Conservation (phyloP, 37 sponge, comb jelly and placozoan species). For the Axinella damicornis region DNA sequence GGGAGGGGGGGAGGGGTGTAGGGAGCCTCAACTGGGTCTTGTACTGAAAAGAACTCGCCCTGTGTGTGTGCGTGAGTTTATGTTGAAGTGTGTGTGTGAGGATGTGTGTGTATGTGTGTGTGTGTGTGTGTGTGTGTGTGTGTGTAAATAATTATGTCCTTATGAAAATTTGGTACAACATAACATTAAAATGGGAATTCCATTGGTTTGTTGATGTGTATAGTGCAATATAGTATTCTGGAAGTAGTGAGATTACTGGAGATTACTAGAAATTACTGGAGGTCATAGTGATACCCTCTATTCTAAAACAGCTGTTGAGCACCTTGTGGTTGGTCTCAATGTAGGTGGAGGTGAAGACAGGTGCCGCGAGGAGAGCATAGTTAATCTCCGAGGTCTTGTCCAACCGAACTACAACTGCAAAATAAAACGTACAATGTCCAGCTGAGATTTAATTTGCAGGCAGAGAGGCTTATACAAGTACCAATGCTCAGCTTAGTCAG, state of each 20-base stretch:
- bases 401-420: constrained; percentile 56
- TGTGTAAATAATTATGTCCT: background rate
- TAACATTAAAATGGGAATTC: no score
- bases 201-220: no score
- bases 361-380: constrained; percentile 65
- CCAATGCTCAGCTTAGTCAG: no score
- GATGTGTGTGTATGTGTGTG: background rate
- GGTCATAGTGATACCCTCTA: no score
- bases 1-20: constrained; percentile 79
- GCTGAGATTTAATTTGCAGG: no score
- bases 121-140: constrained; percentile 12
- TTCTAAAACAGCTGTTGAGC: no score
- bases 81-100: background rate
- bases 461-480: no score
- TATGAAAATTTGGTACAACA: no score
- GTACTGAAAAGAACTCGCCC: constrained; percentile 80
- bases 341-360: constrained; percentile 65
- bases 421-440: background rate
- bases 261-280: no score
- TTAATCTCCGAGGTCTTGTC: constrained; percentile 71
- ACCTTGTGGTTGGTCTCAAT: constrained; percentile 87
- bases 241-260: no score
- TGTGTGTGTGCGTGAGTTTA: constrained; percentile 19
- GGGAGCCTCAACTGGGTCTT: constrained; percentile 78
- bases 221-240: no score